Percentiles rank a stretch among this genome's conserved stretches.
Evolutionary conservation across 35 echinoderm and acorn worm genomes (phyloP).

Genomic region (Apostichopus parvimensis): DNA sequence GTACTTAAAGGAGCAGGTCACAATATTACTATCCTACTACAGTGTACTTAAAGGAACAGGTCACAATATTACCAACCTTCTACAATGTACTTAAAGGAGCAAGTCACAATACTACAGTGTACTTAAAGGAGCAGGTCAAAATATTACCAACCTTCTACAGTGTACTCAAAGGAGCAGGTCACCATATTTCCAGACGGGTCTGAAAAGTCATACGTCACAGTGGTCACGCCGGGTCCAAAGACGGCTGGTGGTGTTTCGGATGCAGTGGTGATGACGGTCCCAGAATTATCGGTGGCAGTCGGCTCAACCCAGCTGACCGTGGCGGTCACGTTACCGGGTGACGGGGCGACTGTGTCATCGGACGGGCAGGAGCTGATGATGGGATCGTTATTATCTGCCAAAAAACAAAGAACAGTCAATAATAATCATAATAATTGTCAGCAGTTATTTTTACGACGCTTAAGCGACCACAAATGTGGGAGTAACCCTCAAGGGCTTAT

Average conservation of each 20-base stretch:
- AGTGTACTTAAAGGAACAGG: slow-evolving; percentile 62
- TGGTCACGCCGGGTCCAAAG: slow-evolving; percentile 37
- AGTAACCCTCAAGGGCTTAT: no score
- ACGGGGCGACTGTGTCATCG: slow-evolving; percentile 19
- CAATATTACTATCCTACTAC: slow-evolving; percentile 52
- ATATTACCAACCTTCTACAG: slow-evolving; percentile 58
- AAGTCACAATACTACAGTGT: slow-evolving; percentile 35
- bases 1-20: no score
- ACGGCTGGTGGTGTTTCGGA: not conserved
- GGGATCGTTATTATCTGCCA: slow-evolving; percentile 38
- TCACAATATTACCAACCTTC: slow-evolving; percentile 41
- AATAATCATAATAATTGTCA: not conserved
- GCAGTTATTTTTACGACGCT: no score
- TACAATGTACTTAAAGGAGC: slow-evolving; percentile 66
- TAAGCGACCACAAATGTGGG: no score
- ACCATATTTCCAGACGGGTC: slow-evolving; percentile 60
- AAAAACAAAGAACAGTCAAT: not conserved
- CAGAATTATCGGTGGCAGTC: slow-evolving; percentile 54
- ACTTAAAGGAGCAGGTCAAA: slow-evolving; percentile 59
- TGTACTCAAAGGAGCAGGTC: slow-evolving; percentile 64
- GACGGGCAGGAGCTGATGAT: not conserved
- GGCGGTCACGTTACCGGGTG: slow-evolving; percentile 12
- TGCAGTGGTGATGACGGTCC: not conserved
- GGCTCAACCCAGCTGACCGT: slow-evolving; percentile 55
- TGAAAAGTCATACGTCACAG: slow-evolving; percentile 46